Evolutionary conservation across 1,140 invertebrate species (phyloP).

Genomic region (Himalopsyche phryganea): DNA sequence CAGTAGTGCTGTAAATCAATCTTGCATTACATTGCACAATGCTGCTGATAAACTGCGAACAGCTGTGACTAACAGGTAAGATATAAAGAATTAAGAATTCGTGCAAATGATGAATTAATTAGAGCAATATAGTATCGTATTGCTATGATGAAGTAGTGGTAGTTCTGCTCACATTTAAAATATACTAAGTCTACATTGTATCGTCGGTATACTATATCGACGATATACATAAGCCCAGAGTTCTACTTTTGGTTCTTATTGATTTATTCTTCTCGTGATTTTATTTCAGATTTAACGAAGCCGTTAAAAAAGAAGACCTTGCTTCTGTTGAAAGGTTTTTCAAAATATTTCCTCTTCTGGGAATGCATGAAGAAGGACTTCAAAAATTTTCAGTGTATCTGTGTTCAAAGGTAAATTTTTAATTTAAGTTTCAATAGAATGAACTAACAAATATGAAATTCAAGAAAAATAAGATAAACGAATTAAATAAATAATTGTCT

Average conservation of each 20-base stretch:
- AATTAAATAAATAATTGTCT: no score
- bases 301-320: slow-evolving; percentile 83
- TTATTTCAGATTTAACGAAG: slow-evolving; percentile 71
- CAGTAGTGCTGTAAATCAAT: slow-evolving; percentile 34
- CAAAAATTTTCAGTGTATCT: slow-evolving; percentile 90
- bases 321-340: slow-evolving; percentile 96
- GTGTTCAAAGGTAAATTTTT: slow-evolving; percentile 66
- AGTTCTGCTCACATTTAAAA: neutral
- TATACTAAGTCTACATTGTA: no score
- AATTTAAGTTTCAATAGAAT: no score
- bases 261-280: no score
- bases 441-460: no score
- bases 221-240: no score
- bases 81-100: neutral
- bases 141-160: neutral
- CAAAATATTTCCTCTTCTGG: slow-evolving; percentile 95
- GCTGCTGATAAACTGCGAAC: slow-evolving; percentile 71
- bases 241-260: no score
- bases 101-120: neutral
- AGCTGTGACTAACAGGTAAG: slow-evolving; percentile 44
- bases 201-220: no score
- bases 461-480: no score
- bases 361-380: slow-evolving; percentile 88
- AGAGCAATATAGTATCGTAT: neutral
- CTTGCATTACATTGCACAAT: slow-evolving; percentile 71